Evolutionary conservation across 2,113 vertebrate genomes (phyloP).

Genomic region (Sclerurus mexicanus): DNA sequence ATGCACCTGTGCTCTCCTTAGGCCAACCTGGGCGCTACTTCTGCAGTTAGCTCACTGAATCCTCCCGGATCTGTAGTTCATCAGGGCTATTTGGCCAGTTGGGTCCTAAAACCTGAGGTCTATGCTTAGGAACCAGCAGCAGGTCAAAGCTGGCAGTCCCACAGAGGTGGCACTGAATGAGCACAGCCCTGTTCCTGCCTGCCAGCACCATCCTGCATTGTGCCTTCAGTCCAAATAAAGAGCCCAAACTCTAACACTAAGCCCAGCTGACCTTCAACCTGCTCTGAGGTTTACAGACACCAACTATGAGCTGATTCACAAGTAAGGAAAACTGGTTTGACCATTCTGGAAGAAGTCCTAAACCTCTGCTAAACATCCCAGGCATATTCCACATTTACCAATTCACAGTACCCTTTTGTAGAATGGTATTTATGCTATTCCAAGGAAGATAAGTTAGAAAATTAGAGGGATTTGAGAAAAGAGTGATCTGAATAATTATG

Average conservation of each 20-base stretch:
- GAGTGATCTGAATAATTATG: background rate
- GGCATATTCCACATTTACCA: background rate
- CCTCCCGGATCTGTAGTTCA: background rate
- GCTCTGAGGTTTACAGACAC: background rate
- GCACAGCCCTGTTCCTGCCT: background rate
- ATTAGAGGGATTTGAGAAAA: background rate
- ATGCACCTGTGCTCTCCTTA: background rate
- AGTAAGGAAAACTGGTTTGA: background rate
- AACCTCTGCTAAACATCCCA: background rate
- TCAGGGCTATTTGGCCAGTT: accelerated
- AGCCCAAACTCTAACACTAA: background rate
- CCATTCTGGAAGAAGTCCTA: background rate
- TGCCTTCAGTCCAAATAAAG: background rate
- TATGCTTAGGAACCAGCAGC: background rate
- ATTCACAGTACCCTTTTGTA: background rate
- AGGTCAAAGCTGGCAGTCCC: background rate
- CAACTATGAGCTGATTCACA: background rate
- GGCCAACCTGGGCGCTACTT: background rate
- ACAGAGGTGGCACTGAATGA: background rate
- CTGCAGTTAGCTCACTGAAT: background rate
- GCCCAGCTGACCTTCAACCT: background rate
- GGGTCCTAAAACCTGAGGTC: background rate
- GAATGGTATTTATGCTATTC: background rate
- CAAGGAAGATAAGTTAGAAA: background rate
- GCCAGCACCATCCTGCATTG: background rate